Conservation (phyloP, 2,797 vertebrate genomes). For the Alca torda region DNA sequence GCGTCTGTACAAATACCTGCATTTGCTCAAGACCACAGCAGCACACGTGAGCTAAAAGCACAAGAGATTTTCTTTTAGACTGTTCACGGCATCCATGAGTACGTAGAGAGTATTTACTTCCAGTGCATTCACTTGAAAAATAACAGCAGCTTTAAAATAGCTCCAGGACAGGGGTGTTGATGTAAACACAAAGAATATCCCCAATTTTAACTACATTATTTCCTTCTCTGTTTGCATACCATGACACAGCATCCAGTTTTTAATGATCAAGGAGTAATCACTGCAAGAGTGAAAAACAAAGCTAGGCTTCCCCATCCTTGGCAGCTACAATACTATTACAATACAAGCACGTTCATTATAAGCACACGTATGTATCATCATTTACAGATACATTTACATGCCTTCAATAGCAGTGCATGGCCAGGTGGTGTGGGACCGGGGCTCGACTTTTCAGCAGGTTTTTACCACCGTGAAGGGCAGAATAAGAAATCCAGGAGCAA, state of each 20-base stretch:
- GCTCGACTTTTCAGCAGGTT: background rate
- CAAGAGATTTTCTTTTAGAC: background rate
- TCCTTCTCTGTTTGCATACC: background rate
- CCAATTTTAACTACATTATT: background rate
- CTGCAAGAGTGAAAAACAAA: background rate
- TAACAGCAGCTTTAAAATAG: background rate
- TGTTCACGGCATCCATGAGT: background rate
- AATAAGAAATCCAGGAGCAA: background rate
- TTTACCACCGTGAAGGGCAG: background rate
- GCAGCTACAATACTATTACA: background rate
- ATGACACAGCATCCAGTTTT: background rate
- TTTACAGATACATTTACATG: background rate
- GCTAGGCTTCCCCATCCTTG: background rate
- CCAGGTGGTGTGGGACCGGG: background rate
- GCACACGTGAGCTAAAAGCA: background rate
- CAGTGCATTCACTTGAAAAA: background rate
- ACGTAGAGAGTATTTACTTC: background rate
- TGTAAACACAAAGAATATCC: background rate
- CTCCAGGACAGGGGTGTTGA: background rate
- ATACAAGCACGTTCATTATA: background rate
- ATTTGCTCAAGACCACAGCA: background rate
- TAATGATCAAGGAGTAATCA: background rate
- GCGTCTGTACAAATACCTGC: background rate
- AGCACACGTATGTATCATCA: background rate
- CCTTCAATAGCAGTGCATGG: background rate